A percentile compares a stretch with the other conserved stretches of the same genome.
These are phyloP conservation scores for Meleagris gallopavo DNA, from an alignment of 2,113 vertebrate species.

Conservation along the genomic window DNA sequence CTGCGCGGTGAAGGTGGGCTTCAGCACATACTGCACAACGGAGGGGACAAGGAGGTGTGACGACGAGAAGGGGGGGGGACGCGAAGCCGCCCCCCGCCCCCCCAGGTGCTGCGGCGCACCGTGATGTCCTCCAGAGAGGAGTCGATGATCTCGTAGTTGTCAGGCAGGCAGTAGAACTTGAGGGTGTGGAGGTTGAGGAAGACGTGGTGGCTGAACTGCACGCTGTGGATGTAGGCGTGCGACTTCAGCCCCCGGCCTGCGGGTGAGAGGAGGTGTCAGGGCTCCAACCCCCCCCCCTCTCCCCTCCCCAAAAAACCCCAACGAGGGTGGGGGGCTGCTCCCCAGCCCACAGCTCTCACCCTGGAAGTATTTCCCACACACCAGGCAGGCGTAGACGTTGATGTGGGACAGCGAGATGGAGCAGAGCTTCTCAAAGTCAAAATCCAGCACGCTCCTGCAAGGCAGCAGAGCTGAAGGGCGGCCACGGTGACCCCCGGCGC, in stretches of 20 bases:
- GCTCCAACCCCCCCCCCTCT: too few species aligned
- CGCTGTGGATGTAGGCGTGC: slow-evolving; percentile 97
- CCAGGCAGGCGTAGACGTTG: slow-evolving; percentile 94
- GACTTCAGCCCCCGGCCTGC: slow-evolving; percentile 95
- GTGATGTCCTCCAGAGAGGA: slow-evolving; percentile 97
- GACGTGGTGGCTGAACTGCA: slow-evolving; percentile 95
- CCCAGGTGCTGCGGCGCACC: slow-evolving; percentile 43
- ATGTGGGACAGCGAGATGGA: slow-evolving; percentile 97
- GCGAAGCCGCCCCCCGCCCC: fast-evolving
- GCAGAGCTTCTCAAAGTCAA: slow-evolving; percentile 97
- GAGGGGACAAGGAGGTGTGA: background rate
- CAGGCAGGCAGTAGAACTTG: slow-evolving; percentile 97
- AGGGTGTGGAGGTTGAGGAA: slow-evolving; percentile 97
- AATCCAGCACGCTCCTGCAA: slow-evolving; percentile 93
- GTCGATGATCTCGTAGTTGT: slow-evolving; percentile 98
- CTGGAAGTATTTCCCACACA: slow-evolving; percentile 98
- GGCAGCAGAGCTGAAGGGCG: background rate
- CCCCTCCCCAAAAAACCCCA: too few species aligned
- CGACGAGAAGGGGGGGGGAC: fast-evolving
- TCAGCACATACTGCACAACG: slow-evolving; percentile 90
- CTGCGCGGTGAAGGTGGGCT: slow-evolving; percentile 94
- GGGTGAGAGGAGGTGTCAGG: background rate
- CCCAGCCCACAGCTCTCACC: slow-evolving; percentile 71
- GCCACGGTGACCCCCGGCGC: fast-evolving
- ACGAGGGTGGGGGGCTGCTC: too few species aligned